Percentiles rank a stretch among this genome's conserved stretches.
Conservation (phyloP, 2,797 vertebrate species). For the Anguilla anguilla region DNA sequence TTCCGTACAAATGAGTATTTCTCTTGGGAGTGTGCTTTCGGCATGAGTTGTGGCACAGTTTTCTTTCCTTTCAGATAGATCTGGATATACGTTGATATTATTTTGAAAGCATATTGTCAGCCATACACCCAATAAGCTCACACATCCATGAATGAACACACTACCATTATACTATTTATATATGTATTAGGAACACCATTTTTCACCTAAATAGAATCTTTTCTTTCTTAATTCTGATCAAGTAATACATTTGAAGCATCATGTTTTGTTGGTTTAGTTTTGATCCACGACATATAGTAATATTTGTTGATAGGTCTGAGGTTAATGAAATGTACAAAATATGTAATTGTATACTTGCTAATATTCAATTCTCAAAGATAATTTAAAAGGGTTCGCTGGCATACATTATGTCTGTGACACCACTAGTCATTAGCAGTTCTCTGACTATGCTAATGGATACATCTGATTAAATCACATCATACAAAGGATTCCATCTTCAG, state of each 20-base stretch:
- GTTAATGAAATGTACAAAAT: not conserved
- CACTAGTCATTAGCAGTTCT: conserved; percentile 16
- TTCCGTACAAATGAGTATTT: conserved; percentile 5
- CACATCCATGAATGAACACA: not conserved
- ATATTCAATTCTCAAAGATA: not conserved
- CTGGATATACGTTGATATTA: not conserved
- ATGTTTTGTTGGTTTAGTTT: not conserved
- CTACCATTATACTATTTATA: not conserved
- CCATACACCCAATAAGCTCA: not conserved
- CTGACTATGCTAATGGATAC: conserved; percentile 19
- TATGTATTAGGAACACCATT: not conserved
- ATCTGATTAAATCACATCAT: conserved; percentile 13
- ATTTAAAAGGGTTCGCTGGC: not conserved
- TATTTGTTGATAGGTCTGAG: not conserved
- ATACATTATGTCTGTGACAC: conserved; percentile 12
- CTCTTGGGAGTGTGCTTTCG: not conserved
- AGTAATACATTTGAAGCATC: not conserved
- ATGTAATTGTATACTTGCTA: not conserved
- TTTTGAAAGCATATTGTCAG: not conserved
- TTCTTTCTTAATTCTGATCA: not conserved
- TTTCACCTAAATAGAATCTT: not conserved
- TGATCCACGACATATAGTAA: not conserved
- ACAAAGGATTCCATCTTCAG: conserved; percentile 14
- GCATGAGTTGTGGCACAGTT: not conserved
- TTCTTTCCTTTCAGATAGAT: not conserved